A percentile compares a stretch with the other conserved stretches of the same genome.
Evolutionary conservation across 2,888 invertebrate genomes (phyloP).

Genomic region (Pseudeuparius sepicola): DNA sequence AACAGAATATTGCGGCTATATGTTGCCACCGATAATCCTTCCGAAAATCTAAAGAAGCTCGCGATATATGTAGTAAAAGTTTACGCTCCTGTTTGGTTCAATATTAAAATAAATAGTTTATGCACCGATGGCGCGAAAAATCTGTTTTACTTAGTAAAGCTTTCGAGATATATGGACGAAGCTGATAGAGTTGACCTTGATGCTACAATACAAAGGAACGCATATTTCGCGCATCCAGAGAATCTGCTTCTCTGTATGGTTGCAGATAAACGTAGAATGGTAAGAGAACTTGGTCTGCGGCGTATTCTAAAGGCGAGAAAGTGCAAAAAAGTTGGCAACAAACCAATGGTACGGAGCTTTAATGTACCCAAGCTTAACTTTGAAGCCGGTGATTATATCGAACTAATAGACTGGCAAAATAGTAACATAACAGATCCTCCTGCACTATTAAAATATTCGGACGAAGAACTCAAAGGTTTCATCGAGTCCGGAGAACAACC

Average conservation of each 20-base stretch:
- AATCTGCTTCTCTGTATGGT: constrained; percentile 1
- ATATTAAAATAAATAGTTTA: not conserved
- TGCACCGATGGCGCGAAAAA: not conserved
- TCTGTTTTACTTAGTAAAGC: constrained; percentile 2
- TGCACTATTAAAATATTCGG: too few relatives aligned
- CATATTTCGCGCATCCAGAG: constrained; percentile 1
- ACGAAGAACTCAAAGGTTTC: not conserved
- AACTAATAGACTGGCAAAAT: not conserved
- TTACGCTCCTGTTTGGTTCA: constrained; percentile 2
- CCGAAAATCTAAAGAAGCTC: not conserved
- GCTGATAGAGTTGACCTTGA: too few relatives aligned
- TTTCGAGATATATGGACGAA: not conserved
- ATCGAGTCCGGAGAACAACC: not conserved
- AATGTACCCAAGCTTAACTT: not conserved
- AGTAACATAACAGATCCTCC: not conserved
- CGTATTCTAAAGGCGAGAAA: too few relatives aligned
- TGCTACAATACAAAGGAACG: not conserved
- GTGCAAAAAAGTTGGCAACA: too few relatives aligned
- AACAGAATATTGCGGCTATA: not conserved
- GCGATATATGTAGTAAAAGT: not conserved
- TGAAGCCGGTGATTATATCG: constrained; percentile 1
- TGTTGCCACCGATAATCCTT: not conserved
- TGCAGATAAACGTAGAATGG: not conserved
- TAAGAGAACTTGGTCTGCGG: not conserved
- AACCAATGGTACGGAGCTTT: not conserved